These are phyloP conservation scores for Tribolium castaneum DNA, from an alignment of 1,140 invertebrate species.

Conservation along the genomic window DNA sequence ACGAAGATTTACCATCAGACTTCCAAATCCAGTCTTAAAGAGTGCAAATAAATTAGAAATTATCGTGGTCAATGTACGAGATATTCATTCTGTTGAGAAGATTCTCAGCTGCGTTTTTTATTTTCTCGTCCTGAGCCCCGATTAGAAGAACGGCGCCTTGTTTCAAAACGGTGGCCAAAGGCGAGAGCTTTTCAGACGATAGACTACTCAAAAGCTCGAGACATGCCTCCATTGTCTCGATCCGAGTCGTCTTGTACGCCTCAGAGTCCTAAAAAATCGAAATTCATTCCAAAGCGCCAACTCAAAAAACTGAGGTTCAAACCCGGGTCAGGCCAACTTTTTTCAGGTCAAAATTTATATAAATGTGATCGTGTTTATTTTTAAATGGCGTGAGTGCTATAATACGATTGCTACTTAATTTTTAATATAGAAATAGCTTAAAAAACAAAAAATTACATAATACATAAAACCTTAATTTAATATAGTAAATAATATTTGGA, in stretches of 20 bases:
- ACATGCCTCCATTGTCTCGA: conserved; percentile 71
- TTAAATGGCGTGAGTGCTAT: too few species aligned
- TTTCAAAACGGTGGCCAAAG: conserved; percentile 67
- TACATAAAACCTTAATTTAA: too few species aligned
- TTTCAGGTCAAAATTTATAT: too few species aligned
- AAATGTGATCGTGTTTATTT: too few species aligned
- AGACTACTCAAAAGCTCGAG: conserved; percentile 69
- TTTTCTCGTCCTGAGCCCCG: conserved; percentile 61
- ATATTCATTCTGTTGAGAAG: conserved; percentile 63
- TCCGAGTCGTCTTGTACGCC: conserved; percentile 68
- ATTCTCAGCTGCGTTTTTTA: conserved; percentile 67
- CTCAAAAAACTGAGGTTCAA: too few species aligned
- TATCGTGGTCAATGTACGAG: conserved; percentile 59
- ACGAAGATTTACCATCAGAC: not conserved
- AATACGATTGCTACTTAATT: too few species aligned
- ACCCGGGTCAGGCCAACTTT: too few species aligned
- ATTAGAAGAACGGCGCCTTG: conserved; percentile 67
- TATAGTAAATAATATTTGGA: too few species aligned
- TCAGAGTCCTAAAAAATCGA: conserved; percentile 66
- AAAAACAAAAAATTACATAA: too few species aligned
- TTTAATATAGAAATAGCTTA: too few species aligned
- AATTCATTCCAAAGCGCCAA: too few species aligned
- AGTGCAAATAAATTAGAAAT: conserved; percentile 49
- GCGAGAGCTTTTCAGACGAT: conserved; percentile 67
- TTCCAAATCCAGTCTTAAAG: conserved; percentile 7